Evolutionary conservation across 2,888 invertebrate genomes (phyloP).

Genomic region (Xestoiulus laeticollis): DNA sequence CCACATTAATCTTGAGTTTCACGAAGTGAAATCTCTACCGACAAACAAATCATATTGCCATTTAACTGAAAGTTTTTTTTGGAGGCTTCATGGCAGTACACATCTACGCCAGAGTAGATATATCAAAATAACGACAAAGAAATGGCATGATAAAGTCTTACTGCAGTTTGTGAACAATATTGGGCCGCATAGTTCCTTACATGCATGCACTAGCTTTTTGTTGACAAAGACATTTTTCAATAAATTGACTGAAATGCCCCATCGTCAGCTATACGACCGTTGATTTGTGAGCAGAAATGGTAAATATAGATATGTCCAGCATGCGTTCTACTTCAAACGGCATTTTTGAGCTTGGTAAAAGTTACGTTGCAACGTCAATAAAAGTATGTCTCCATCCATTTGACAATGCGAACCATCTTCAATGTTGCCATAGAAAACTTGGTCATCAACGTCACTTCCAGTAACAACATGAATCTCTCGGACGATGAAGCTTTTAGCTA

Average conservation of each 20-base stretch:
- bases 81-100: not conserved
- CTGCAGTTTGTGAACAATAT: not conserved
- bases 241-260: conserved; percentile 16
- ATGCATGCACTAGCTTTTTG: not conserved
- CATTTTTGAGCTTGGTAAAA: not conserved
- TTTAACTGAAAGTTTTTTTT: not conserved
- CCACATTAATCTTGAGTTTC: not conserved
- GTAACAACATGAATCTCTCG: conserved; percentile 37
- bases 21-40: not conserved
- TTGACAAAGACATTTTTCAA: conserved; percentile 1
- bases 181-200: not conserved
- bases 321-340: not conserved
- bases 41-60: not conserved
- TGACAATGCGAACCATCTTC: conserved; percentile 32
- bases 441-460: conserved; percentile 34
- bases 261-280: not conserved
- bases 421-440: conserved; percentile 16
- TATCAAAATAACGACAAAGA: not conserved
- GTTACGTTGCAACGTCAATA: conserved; percentile 3
- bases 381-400: conserved; percentile 17
- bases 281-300: not conserved
- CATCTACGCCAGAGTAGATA: not conserved
- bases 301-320: not conserved
- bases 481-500: conserved; percentile 37
- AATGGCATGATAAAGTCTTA: not conserved